Base-by-base conservation (phyloP, 2,113 vertebrate species). In the Pelusios castaneus region DNA sequence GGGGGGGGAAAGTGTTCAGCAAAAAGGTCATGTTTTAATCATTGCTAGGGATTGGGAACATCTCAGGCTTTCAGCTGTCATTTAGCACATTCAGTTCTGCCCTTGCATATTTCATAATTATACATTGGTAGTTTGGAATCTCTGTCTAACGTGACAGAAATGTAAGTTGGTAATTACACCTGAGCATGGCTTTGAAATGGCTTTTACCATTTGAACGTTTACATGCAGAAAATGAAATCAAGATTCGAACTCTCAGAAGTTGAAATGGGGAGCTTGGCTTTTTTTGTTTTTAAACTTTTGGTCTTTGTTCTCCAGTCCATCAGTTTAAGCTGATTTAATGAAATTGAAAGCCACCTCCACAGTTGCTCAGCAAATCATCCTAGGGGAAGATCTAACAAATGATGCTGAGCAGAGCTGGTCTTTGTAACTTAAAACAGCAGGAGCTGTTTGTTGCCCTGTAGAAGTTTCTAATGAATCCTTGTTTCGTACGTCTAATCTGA, bases 51-150 rank as follows among this genome's bases (percentile, higher is more conserved):
- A 97, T 82, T 81, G 83, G 56, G 85, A 97, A 95, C 75, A 51
- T 45, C 3, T 19, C 86, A 84, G 82, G 24, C 76, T 89, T 97
- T 97, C 89, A 96, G 58, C 84, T 97, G 97, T 95, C 93, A 96
- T 76, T 95, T 96, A 92, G 85, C 81, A 94, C 52, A 90, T 85
- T 97, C 93, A 95, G 60, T 91, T 93, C 85, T 96, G 84, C 88
- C 80, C 89, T 96, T 97, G 87, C 51, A 77, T 95, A 96, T 95
- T 97, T 98, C 94, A 56, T 91, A 95, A 94, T 95, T 97, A 89
- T 75, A 96, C 78, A 76, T 94, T 79, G 94, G 88, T 93, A 90
- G 96, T 95, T 97, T 96, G 93, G 91, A 97, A 96, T 96, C 87
- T 90, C 85, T 93, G 78, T 97, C 84, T 96, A 89, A 96, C 96